Percentiles rank a stretch among this genome's conserved stretches.
phyloP scores from a whole-genome alignment of 2,888 invertebrate species.

The Cheilosia scutellata region DNA sequence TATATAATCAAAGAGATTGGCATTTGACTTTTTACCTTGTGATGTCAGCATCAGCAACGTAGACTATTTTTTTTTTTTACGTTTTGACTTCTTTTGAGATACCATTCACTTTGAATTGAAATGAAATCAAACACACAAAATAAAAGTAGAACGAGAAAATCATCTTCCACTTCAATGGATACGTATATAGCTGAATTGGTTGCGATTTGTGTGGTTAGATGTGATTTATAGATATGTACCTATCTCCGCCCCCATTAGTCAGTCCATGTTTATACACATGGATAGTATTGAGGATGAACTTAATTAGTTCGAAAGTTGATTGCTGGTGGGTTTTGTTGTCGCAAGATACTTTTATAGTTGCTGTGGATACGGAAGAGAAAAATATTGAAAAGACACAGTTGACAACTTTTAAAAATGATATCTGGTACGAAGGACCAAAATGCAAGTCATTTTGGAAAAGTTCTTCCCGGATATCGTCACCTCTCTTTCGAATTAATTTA shows the following conservation, averaged over 20 bases:
- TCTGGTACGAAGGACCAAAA: neutral
- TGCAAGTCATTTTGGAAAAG: neutral
- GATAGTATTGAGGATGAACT: slow-evolving; percentile 23
- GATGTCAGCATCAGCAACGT: slow-evolving; percentile 52
- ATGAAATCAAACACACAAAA: slow-evolving; percentile 51
- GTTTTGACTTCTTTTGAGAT: slow-evolving; percentile 60
- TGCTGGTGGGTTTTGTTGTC: slow-evolving; percentile 6
- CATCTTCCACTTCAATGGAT: slow-evolving; percentile 66
- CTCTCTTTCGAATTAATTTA: no score
- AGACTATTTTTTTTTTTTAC: slow-evolving; percentile 15
- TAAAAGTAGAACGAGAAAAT: slow-evolving; percentile 61
- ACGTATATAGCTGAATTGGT: slow-evolving; percentile 36
- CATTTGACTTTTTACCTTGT: slow-evolving; percentile 71
- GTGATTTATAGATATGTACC: slow-evolving; percentile 45
- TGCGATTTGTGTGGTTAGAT: slow-evolving; percentile 67
- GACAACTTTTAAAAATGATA: neutral
- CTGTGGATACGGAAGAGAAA: neutral
- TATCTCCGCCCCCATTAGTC: slow-evolving; percentile 31
- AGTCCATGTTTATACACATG: neutral
- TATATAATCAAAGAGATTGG: slow-evolving; percentile 69
- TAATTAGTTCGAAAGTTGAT: slow-evolving; percentile 52
- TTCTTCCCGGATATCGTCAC: neutral
- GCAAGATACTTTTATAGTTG: neutral
- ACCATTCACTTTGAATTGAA: slow-evolving; percentile 70
- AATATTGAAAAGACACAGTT: neutral